phyloP scores from a whole-genome alignment of 2,797 vertebrate species.

The Falco biarmicus region DNA sequence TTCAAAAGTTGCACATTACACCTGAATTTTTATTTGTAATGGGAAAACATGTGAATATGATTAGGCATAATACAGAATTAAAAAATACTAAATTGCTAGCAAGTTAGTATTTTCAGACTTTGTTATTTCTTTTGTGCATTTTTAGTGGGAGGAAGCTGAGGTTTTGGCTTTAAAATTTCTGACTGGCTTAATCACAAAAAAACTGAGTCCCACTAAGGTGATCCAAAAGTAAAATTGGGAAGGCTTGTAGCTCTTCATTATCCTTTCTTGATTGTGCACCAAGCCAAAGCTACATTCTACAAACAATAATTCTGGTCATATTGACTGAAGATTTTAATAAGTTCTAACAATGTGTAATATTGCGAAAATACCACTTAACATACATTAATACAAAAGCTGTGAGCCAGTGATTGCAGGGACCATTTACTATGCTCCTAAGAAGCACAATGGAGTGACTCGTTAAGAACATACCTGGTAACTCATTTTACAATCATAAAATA shows the following conservation, averaged over 20 bases:
- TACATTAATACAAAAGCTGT: neutral
- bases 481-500: neutral
- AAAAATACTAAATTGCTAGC: slow-evolving; percentile 12
- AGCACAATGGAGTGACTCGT: neutral
- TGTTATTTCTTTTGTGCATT: neutral
- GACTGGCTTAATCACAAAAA: slow-evolving; percentile 24
- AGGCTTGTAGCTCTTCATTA: neutral
- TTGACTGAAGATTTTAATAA: neutral
- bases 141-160: neutral
- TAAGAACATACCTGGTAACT: neutral
- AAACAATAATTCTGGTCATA: neutral
- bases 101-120: neutral
- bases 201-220: neutral
- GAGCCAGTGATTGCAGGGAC: neutral
- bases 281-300: neutral
- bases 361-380: neutral
- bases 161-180: slow-evolving; percentile 31
- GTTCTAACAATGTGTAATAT: neutral
- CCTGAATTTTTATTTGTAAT: slow-evolving; percentile 20
- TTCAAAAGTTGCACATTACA: slow-evolving; percentile 44
- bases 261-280: neutral
- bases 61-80: neutral
- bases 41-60: slow-evolving; percentile 38
- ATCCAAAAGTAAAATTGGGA: slow-evolving; percentile 6
- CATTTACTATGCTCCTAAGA: neutral